These are phyloP conservation scores for Onychomys torridus DNA, from an alignment of 2,797 vertebrate genomes.

Conservation along the genomic window DNA sequence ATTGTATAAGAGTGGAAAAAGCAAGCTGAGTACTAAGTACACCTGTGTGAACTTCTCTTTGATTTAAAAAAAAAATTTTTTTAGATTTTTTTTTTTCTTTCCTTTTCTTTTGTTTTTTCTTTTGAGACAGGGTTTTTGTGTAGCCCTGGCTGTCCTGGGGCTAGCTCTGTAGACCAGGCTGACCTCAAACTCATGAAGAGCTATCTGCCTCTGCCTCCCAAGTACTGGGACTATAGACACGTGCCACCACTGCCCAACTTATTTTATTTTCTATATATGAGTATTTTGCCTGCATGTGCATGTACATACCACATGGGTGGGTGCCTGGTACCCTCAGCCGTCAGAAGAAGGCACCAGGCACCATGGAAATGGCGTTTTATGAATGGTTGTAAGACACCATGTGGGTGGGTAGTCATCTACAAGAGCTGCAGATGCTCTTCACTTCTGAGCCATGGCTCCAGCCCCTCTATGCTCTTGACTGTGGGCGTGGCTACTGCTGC, in stretches of 20 bases:
- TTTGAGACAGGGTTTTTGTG: too few species aligned
- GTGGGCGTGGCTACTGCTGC: not conserved
- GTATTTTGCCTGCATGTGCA: too few species aligned
- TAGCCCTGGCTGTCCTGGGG: too few species aligned
- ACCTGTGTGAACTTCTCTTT: not conserved
- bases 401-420: not conserved
- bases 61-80: not conserved
- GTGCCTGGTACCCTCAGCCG: not conserved
- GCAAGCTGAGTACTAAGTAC: not conserved
- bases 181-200: too few species aligned
- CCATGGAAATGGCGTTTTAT: not conserved
- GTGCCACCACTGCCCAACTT: too few species aligned
- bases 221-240: too few species aligned
- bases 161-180: too few species aligned
- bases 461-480: not conserved
- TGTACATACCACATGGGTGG: not conserved
- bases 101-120: too few species aligned
- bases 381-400: not conserved
- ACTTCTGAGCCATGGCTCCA: not conserved
- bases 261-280: too few species aligned
- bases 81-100: not conserved
- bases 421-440: not conserved
- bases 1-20: not conserved
- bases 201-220: too few species aligned
- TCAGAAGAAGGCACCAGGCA: not conserved